phyloP scores from a whole-genome alignment of 2,797 vertebrate genomes.

The Phoeniculus purpureus region DNA sequence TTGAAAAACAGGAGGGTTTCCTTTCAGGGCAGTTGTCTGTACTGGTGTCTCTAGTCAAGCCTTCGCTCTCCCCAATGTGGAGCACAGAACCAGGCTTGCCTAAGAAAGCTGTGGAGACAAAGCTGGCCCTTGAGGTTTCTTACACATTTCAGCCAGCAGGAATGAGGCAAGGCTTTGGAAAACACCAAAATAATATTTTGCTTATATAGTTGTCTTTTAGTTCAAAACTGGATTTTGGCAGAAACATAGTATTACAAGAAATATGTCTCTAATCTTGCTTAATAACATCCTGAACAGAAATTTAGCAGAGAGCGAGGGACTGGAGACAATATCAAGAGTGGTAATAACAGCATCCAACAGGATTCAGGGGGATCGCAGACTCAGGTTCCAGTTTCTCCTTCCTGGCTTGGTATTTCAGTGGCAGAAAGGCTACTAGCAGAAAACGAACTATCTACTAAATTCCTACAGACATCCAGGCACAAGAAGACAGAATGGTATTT shows the following conservation, averaged over 20 bases:
- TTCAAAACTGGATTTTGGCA: not conserved
- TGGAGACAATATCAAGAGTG: accelerated
- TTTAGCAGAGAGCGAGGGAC: accelerated
- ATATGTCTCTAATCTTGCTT: not conserved
- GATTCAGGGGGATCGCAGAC: not conserved
- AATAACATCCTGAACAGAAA: not conserved
- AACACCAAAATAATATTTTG: not conserved
- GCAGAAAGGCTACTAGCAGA: not conserved
- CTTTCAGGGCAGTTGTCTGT: not conserved
- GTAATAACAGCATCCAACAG: not conserved
- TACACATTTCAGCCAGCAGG: not conserved
- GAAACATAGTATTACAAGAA: not conserved
- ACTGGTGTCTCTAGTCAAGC: not conserved
- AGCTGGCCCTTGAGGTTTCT: not conserved
- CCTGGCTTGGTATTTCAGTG: not conserved
- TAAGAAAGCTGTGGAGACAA: not conserved
- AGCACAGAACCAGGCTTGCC: not conserved
- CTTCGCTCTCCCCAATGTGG: not conserved
- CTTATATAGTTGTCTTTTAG: not conserved
- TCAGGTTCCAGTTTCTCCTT: not conserved
- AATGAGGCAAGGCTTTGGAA: not conserved
- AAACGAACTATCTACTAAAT: not conserved
- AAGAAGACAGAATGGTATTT: not conserved
- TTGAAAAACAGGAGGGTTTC: conserved; percentile 20
- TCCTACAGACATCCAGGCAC: not conserved